Conservation (phyloP, 2,888 invertebrate species). For the Ophion ventricosus region DNA sequence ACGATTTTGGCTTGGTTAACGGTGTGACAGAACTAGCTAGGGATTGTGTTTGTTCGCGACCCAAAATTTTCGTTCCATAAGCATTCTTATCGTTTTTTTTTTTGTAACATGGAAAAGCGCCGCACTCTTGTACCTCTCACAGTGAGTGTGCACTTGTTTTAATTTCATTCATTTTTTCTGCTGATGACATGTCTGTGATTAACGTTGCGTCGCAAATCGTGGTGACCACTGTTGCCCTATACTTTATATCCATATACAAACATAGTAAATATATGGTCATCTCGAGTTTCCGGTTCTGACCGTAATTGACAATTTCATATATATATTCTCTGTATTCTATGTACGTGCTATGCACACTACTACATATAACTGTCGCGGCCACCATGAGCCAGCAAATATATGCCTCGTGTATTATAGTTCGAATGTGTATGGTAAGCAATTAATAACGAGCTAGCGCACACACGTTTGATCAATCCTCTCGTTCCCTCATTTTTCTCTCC, state of each 20-base stretch:
- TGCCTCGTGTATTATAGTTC: neutral
- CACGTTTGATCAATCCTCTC: constrained; percentile 30
- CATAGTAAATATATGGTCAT: constrained; percentile 6
- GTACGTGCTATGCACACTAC: neutral
- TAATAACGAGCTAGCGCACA: constrained; percentile 47
- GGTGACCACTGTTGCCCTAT: constrained; percentile 9
- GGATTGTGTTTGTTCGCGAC: too few species aligned
- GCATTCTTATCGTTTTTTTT: neutral
- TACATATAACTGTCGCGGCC: neutral
- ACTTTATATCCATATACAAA: constrained; percentile 8
- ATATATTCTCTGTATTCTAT: neutral
- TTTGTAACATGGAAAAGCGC: neutral
- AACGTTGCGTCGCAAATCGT: constrained; percentile 45
- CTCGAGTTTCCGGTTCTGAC: constrained; percentile 11
- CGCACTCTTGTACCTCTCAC: neutral
- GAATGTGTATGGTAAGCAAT: constrained; percentile 23
- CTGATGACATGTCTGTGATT: constrained; percentile 41
- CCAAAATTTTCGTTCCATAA: neutral
- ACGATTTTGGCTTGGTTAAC: too few species aligned
- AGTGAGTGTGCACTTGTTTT: neutral
- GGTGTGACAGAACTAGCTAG: too few species aligned
- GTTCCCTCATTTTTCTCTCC: constrained; percentile 3
- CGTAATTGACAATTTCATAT: constrained; percentile 52
- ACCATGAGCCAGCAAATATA: constrained; percentile 30
- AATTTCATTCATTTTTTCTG: constrained; percentile 1